Evolutionary conservation across 2,888 invertebrate species (phyloP), one percentile per base, ranked within the genome.

Genomic region (Pedicia rivosa): DNA sequence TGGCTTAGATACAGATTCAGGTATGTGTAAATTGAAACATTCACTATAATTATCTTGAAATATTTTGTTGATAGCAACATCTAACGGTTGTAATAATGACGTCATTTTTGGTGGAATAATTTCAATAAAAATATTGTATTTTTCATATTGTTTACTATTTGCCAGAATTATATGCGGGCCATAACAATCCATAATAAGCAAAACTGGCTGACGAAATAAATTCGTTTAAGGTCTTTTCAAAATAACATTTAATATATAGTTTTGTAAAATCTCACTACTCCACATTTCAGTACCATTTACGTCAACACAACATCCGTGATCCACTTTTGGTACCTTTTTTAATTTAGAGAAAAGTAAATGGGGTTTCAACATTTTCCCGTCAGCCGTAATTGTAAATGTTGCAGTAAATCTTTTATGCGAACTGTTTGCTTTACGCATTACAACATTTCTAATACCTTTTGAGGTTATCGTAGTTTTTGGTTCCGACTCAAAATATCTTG

Each of bases 221-320:
- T 8, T 12, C 2, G 31, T 31, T 20, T 34, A 13, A 24, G 12
- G 3, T 15, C 25, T 35, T 12, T 27, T 35, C 22, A 24, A 14
- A 25, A 24, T 22, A 6, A 27, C 28, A 28, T 20, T 24, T 24
- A 5, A 24, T 6, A 34, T 25, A 3, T 34, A 34, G 4, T 34
- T 34, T 22, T 34, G 6, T 15, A 35, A n/a, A 17, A 34, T 34
- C 14, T 34, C 22, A 22, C 13, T 22, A 19, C 22, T 34, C 34
- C 34, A 34, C 34, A 34, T 34, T 12, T 25, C 34, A 13, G 34
- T 25, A 14, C 14, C 24, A 24, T 34, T 34, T 7, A 34, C 25
- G 15, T 24, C 34, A 2, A 24, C 34, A 10, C 24, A 25, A 25
- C 25, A 34, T 13, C 24, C 24, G 9, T 24, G 12, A 33, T 9